phyloP scores from a whole-genome alignment of 2,113 vertebrate species.

The Thalassarche chlororhynchos region DNA sequence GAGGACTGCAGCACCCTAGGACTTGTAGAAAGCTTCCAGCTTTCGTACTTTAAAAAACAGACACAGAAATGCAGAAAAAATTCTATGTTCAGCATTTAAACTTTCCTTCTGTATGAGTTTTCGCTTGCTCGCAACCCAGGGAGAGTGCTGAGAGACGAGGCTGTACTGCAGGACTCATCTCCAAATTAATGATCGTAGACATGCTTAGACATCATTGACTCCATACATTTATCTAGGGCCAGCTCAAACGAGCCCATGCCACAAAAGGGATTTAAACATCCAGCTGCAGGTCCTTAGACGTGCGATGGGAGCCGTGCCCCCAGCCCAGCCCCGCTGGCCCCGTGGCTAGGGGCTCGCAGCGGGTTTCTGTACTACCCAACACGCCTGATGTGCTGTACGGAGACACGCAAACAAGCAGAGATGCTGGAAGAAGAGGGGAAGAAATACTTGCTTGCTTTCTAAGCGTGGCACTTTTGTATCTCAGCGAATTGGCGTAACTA shows the following conservation, averaged over 20 bases:
- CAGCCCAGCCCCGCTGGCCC: background rate
- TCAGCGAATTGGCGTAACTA: background rate
- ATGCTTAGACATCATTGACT: background rate
- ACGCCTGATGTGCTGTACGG: rapidly evolving
- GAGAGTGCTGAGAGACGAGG: background rate
- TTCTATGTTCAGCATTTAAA: background rate
- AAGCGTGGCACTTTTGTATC: background rate
- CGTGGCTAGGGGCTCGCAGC: background rate
- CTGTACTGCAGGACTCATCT: background rate
- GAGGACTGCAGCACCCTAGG: background rate
- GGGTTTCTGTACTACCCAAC: background rate
- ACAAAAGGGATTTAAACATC: rapidly evolving
- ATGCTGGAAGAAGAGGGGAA: background rate
- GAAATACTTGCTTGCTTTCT: background rate
- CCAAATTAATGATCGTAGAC: background rate
- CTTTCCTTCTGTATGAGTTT: background rate
- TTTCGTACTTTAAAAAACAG: background rate
- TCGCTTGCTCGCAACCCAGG: background rate
- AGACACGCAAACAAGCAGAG: background rate
- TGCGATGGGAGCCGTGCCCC: no score
- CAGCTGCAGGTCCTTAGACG: background rate
- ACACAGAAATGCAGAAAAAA: background rate
- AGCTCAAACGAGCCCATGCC: background rate
- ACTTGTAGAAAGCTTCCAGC: background rate
- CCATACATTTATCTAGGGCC: background rate